phyloP scores from a whole-genome alignment of 92 coral and sea anemone genomes.

The Palythoa grandiflora region DNA sequence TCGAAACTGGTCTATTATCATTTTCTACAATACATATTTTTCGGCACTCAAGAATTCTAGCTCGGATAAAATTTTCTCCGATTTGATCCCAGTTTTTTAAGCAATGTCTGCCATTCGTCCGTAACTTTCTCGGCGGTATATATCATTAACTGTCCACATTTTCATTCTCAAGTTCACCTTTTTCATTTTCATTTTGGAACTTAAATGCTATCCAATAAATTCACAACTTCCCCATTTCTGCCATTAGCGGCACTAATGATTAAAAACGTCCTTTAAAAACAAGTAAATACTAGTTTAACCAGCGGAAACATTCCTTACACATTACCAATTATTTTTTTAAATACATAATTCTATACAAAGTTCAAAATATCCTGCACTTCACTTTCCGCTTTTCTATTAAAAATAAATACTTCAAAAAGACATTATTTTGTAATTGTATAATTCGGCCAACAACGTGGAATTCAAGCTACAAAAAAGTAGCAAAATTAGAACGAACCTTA shows the following conservation, averaged over 20 bases:
- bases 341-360: conserved; percentile 48
- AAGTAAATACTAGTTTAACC: conserved; percentile 12
- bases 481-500: not conserved
- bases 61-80: not conserved
- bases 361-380: conserved; percentile 46
- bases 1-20: too few species aligned
- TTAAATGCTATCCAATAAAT: not conserved
- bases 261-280: conserved; percentile 22
- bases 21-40: too few species aligned
- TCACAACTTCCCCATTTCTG: not conserved
- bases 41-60: too few species aligned
- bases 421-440: conserved; percentile 7
- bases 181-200: not conserved
- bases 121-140: not conserved
- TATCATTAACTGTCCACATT: not conserved
- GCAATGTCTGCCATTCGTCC: conserved; percentile 5
- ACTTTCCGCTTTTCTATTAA: conserved; percentile 15
- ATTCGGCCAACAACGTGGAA: conserved; percentile 29
- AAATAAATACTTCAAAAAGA: conserved; percentile 42
- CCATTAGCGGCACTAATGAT: not conserved
- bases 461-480: conserved; percentile 42
- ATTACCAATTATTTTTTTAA: conserved; percentile 19
- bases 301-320: not conserved
- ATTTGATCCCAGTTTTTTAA: not conserved
- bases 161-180: not conserved